phyloP scores from a whole-genome alignment of 2,113 vertebrate genomes.

The Syrrhaptes paradoxus region DNA sequence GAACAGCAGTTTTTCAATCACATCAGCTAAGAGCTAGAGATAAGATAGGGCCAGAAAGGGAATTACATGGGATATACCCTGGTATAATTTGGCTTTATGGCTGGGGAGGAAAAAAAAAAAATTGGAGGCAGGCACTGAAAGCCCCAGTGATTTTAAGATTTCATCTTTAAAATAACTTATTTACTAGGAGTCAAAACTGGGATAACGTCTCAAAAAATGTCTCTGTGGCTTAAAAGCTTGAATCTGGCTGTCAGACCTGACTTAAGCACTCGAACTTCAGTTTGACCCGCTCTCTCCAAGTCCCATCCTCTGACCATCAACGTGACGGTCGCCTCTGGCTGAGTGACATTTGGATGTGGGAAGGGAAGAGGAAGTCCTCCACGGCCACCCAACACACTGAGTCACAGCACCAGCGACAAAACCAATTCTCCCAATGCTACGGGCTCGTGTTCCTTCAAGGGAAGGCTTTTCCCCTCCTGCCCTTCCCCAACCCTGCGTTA shows the following conservation, averaged over 20 bases:
- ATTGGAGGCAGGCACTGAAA: not conserved
- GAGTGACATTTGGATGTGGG: no score
- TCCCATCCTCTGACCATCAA: no score
- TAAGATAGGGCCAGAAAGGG: constrained; percentile 28
- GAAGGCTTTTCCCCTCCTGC: no score
- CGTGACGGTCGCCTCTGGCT: no score
- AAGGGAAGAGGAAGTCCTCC: no score
- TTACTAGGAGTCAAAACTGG: not conserved
- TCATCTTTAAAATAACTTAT: constrained; percentile 5
- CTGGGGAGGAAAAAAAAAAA: not conserved
- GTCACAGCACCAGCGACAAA: no score
- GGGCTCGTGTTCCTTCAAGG: no score
- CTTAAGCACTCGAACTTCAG: not conserved
- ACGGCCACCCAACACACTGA: no score
- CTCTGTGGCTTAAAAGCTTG: not conserved
- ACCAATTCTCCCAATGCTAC: no score
- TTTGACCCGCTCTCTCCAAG: not conserved
- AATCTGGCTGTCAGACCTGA: not conserved
- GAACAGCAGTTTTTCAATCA: constrained; percentile 50
- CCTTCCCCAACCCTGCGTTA: no score
- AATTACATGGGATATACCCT: constrained; percentile 46
- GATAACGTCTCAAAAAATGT: not conserved
- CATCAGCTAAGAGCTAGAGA: constrained; percentile 35
- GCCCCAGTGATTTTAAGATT: not conserved
- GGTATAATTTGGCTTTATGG: constrained; percentile 16